Evolutionary conservation across 2,888 invertebrate genomes (phyloP).

Genomic region (Nemotelus pantherinus): DNA sequence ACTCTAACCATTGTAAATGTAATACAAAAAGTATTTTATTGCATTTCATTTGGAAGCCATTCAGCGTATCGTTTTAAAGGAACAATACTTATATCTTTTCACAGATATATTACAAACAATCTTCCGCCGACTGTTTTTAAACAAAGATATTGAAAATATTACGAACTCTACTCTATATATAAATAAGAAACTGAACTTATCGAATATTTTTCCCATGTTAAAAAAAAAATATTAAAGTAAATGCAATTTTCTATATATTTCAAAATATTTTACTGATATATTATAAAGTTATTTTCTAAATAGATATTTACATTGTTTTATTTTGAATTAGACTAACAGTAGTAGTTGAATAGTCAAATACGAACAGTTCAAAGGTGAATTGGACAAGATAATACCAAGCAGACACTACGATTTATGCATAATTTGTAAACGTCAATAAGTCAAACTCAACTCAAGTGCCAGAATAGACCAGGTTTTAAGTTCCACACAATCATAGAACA

Average conservation of each 20-base stretch:
- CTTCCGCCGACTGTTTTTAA: constrained; percentile 33
- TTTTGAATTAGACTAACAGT: constrained; percentile 20
- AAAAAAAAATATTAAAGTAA: neutral
- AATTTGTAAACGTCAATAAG: neutral
- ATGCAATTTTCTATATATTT: constrained; percentile 18
- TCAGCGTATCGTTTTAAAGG: constrained; percentile 18
- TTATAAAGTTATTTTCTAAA: constrained; percentile 32
- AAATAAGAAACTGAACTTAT: constrained; percentile 13
- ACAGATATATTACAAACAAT: constrained; percentile 16
- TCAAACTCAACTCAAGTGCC: constrained; percentile 26
- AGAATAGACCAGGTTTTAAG: constrained; percentile 33
- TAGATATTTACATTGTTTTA: constrained; percentile 20
- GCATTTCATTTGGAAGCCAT: constrained; percentile 2
- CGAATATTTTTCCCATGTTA: constrained; percentile 33
- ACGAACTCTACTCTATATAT: constrained; percentile 20
- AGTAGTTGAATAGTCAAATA: constrained; percentile 25
- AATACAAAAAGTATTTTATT: constrained; percentile 12
- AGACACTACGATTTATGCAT: neutral
- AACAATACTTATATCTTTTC: constrained; percentile 5
- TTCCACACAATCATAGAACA: constrained; percentile 1
- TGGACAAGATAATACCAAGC: constrained; percentile 23
- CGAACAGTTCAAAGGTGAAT: constrained; percentile 27
- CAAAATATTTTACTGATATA: constrained; percentile 31
- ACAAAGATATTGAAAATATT: neutral
- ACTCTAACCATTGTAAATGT: constrained; percentile 11